These are phyloP conservation scores for Philotrypesis tridentata DNA, from an alignment of 1,140 invertebrate genomes.

Conservation along the genomic window DNA sequence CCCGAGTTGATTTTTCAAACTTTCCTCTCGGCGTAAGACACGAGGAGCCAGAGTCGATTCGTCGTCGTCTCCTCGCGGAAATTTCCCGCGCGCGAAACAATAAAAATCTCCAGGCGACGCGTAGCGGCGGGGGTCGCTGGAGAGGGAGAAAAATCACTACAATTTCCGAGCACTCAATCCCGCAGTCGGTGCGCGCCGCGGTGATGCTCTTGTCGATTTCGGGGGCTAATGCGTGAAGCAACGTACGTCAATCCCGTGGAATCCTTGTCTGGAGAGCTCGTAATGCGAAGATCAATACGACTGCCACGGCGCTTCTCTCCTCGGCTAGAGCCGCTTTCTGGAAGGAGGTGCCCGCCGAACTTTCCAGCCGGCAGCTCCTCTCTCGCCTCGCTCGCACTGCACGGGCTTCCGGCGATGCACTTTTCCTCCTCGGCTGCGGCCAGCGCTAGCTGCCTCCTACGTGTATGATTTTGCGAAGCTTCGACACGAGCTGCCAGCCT, in stretches of 20 bases:
- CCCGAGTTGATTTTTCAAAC: no score
- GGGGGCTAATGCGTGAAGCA: conserved; percentile 53
- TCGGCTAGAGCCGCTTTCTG: background rate
- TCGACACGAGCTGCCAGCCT: background rate
- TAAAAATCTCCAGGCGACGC: background rate
- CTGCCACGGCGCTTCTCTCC: conserved; percentile 9
- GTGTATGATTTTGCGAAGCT: background rate
- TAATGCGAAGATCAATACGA: conserved; percentile 63
- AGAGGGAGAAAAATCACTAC: background rate
- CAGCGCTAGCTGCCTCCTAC: no score
- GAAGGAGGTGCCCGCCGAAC: conserved; percentile 8
- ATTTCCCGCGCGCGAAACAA: background rate
- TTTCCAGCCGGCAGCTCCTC: conserved; percentile 4
- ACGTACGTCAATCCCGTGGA: conserved; percentile 60
- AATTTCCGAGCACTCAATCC: background rate
- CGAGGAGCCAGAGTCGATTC: no score
- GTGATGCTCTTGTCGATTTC: conserved; percentile 13
- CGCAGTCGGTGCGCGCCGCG: background rate
- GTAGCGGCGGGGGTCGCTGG: no score
- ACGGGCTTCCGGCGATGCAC: no score
- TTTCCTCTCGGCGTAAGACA: no score
- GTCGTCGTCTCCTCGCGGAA: background rate
- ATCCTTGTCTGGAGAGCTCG: conserved; percentile 63
- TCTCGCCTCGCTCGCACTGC: no score
- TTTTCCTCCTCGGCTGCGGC: background rate